Evolutionary conservation across 2,113 vertebrate species (phyloP), one percentile per base, ranked within the genome.

Genomic region (Osmerus mordax): DNA sequence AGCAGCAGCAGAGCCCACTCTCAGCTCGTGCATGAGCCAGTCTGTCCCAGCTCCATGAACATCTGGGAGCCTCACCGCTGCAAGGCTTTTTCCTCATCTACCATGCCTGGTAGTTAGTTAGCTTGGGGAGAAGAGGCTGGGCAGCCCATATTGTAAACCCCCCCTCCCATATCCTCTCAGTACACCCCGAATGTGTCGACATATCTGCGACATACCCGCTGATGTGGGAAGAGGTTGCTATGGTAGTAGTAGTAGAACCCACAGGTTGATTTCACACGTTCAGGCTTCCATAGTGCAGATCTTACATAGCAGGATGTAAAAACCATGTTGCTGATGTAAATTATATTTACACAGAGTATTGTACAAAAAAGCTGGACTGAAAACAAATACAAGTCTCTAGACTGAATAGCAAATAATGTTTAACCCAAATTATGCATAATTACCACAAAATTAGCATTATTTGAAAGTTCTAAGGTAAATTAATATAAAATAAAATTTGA

Each of bases 81-180:
- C 81, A 81, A 81, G 87, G 88, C 87, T 59, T 87, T 87, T 47
- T 74, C 81, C 84, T 88, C 82, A 89, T 86, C 77, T 76, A 76
- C 86, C 87, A 79, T 87, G 87, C 85, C 86, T 88, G 81, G 85
- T 83, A 87, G 87, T 81, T 88, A 88, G 79, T 82, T 88, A 78
- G 88, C 86, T 84, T 81, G 82, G 70, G 83, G 86, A 69, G 3
- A 56, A 61, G 75, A 72, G 71, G 16, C 28, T 29, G 32, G 32
- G 65, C n/a, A 21, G 68, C 29, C 7, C 41, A 47, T 47, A 47
- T 12, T 47, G 41, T 36, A 36, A 36, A 4, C 32, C 41, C 41
- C 9, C 55, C 73, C 73, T 65, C 78, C 82, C 89, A 89, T 88
- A 86, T 90, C 87, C 80, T 82, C 85, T 73, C 79, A 23, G 55